A percentile compares a stretch with the other conserved stretches of the same genome.
phyloP scores from a whole-genome alignment of 2,888 invertebrate genomes.

The Limnephilus auricula region DNA sequence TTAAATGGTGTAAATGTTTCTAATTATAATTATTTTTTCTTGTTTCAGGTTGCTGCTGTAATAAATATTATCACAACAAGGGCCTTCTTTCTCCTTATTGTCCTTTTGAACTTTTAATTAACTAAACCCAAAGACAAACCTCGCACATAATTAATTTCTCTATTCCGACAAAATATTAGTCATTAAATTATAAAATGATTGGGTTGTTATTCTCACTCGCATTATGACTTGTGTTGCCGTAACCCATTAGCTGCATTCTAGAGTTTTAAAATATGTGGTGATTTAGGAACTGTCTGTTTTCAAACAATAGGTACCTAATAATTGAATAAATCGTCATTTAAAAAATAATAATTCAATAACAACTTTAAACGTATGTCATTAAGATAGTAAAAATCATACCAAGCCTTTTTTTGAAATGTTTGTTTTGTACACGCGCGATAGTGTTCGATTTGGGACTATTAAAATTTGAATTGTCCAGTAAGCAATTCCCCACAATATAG shows the following conservation, averaged over 20 bases:
- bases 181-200: not conserved
- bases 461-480: not conserved
- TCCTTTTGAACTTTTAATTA: not conserved
- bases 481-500: not conserved
- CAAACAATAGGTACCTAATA: not conserved
- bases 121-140: not conserved
- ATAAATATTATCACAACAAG: not conserved
- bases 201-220: not conserved
- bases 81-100: not conserved
- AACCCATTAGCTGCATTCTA: not conserved
- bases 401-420: not conserved
- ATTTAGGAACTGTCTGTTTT: not conserved
- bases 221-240: not conserved
- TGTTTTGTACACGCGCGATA: conserved; percentile 29
- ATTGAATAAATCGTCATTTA: not conserved
- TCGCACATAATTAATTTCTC: not conserved
- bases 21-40: not conserved
- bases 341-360: not conserved
- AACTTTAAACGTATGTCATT: not conserved
- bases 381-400: not conserved
- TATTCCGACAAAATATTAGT: not conserved
- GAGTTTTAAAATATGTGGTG: not conserved
- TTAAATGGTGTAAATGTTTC: not conserved
- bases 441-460: conserved; percentile 23
- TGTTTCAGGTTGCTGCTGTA: conserved; percentile 15